A percentile compares a stretch with the other conserved stretches of the same genome.
phyloP scores from a whole-genome alignment of 2,113 vertebrate genomes.

The Butorides virescens region DNA sequence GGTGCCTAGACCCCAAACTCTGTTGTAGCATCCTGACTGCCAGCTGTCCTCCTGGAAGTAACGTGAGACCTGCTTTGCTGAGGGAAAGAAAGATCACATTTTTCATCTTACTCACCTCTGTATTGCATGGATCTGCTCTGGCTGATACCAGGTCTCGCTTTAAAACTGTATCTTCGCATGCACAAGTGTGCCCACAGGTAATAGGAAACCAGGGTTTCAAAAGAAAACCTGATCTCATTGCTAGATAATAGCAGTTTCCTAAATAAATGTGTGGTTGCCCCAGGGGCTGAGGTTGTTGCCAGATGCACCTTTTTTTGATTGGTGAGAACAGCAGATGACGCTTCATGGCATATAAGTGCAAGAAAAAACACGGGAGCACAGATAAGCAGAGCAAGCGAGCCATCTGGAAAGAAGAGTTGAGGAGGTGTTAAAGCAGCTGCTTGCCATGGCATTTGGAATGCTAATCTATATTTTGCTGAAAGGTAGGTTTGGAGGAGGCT shows the following conservation, averaged over 20 bases:
- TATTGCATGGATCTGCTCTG: background rate
- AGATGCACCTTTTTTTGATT: constrained; percentile 73
- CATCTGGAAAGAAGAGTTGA: constrained; percentile 24
- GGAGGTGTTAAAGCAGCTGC: constrained; percentile 28
- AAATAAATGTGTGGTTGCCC: constrained; percentile 63
- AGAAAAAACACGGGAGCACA: constrained; percentile 56
- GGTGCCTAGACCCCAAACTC: background rate
- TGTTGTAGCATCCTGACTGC: background rate
- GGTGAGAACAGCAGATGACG: constrained; percentile 75
- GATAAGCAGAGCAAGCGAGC: constrained; percentile 59
- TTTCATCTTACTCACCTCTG: background rate
- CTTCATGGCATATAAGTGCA: constrained; percentile 72
- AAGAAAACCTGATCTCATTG: constrained; percentile 68
- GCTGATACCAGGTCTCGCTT: background rate
- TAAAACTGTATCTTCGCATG: constrained; percentile 34
- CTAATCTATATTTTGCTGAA: constrained; percentile 69
- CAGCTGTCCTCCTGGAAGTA: background rate
- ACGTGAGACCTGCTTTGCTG: background rate
- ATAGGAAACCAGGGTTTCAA: constrained; percentile 71
- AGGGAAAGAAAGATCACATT: background rate
- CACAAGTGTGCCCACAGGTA: constrained; percentile 70
- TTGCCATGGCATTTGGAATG: constrained; percentile 69
- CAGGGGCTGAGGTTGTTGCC: constrained; percentile 63
- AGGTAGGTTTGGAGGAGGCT: constrained; percentile 58
- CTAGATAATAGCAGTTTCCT: constrained; percentile 69